A percentile compares a stretch with the other conserved stretches of the same genome.
Conservation (phyloP, 2,888 invertebrate species). For the Anthophora plumipes region DNA sequence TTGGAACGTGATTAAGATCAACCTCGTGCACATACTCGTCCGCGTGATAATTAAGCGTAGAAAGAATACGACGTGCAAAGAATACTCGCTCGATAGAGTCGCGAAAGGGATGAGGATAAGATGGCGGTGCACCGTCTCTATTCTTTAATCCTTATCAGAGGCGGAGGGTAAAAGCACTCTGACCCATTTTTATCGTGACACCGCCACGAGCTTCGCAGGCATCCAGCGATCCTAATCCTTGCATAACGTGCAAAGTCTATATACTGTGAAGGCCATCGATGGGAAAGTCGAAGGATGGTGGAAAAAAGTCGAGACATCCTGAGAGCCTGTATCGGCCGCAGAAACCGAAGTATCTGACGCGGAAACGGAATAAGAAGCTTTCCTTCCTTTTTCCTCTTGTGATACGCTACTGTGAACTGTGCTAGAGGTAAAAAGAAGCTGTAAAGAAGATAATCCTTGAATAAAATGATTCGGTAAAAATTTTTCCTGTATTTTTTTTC, state of each 20-base stretch:
- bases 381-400: too few species aligned
- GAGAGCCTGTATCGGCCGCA: slow-evolving; percentile 37
- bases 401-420: too few species aligned
- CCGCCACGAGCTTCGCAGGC: slow-evolving; percentile 11
- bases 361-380: slow-evolving; percentile 28
- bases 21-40: not conserved
- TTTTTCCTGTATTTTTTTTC: too few species aligned
- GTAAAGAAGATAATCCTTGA: not conserved
- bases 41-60: not conserved
- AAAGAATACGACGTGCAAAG: not conserved
- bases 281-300: slow-evolving; percentile 5
- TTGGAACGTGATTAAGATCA: not conserved
- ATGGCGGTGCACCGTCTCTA: slow-evolving; percentile 30
- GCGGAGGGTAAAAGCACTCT: slow-evolving; percentile 64
- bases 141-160: slow-evolving; percentile 65
- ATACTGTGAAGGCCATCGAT: slow-evolving; percentile 17
- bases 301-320: slow-evolving; percentile 35
- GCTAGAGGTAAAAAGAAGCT: not conserved
- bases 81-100: slow-evolving; percentile 13
- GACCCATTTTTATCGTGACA: slow-evolving; percentile 67
- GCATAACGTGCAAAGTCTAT: slow-evolving; percentile 56
- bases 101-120: not conserved
- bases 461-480: not conserved
- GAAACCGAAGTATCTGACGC: slow-evolving; percentile 22
- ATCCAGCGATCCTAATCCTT: slow-evolving; percentile 66